Evolutionary conservation across 2,797 vertebrate genomes (phyloP).

Genomic region (Aratinga solstitialis): DNA sequence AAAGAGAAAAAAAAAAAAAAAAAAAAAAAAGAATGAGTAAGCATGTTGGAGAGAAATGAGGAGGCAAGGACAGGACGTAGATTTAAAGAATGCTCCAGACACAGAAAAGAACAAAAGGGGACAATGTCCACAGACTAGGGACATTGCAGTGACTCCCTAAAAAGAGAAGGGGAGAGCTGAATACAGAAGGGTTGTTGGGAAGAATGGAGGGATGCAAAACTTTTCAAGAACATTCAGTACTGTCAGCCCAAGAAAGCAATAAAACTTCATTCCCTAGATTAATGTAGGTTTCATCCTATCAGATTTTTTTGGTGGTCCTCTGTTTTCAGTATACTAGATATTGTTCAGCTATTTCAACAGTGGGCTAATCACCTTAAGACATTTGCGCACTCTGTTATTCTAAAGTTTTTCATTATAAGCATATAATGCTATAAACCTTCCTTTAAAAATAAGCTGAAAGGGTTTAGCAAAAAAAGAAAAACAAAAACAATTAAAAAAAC

Average conservation of each 20-base stretch:
- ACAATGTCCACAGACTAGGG: not conserved
- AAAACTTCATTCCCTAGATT: not conserved
- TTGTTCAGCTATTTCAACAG: not conserved
- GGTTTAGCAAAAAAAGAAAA: not conserved
- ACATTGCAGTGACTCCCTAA: not conserved
- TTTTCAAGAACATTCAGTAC: not conserved
- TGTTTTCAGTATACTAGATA: not conserved
- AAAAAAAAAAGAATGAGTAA: conserved; percentile 66
- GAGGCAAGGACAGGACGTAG: conserved; percentile 28
- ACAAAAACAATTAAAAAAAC: not conserved
- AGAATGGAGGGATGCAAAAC: not conserved
- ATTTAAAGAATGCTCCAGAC: conserved; percentile 1
- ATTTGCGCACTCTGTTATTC: not conserved
- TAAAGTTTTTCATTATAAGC: not conserved
- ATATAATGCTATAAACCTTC: not conserved
- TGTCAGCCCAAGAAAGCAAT: not conserved
- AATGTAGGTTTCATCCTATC: not conserved
- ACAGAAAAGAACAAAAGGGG: not conserved
- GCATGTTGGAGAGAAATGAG: conserved; percentile 42
- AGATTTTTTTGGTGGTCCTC: not conserved
- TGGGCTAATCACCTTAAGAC: not conserved
- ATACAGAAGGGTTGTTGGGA: not conserved
- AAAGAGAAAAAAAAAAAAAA: conserved; percentile 71
- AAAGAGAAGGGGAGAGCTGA: not conserved
- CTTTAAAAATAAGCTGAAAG: not conserved